phyloP scores from a whole-genome alignment of 2,888 invertebrate genomes.

The Hirtodrosophila histrioides region DNA sequence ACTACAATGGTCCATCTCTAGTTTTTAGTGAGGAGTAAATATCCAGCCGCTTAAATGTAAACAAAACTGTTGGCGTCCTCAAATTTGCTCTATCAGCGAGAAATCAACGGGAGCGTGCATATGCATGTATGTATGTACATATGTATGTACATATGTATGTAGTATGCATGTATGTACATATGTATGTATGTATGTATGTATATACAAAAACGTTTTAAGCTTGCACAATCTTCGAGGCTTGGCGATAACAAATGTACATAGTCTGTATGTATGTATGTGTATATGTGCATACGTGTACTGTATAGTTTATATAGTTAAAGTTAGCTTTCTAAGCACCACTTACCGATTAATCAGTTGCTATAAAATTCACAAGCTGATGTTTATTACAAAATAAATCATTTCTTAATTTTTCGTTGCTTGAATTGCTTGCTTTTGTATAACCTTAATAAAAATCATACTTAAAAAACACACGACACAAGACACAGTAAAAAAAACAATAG shows the following conservation, averaged over 20 bases:
- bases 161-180: too few relatives aligned
- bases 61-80: slow-evolving; percentile 7
- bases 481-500: not conserved
- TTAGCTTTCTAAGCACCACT: not conserved
- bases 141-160: too few relatives aligned
- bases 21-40: not conserved
- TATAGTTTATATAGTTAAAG: not conserved
- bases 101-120: not conserved
- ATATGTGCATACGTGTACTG: too few relatives aligned
- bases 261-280: too few relatives aligned
- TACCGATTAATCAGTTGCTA: not conserved
- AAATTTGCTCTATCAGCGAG: slow-evolving; percentile 9
- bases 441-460: not conserved
- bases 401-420: not conserved
- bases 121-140: too few relatives aligned
- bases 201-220: too few relatives aligned
- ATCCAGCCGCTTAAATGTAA: slow-evolving; percentile 5
- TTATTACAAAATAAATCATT: not conserved
- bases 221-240: not conserved
- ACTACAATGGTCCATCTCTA: not conserved
- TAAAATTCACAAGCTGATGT: too few relatives aligned
- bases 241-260: slow-evolving; percentile 2
- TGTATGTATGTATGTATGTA: too few relatives aligned
- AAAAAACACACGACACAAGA: not conserved
- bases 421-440: not conserved